A percentile compares a stretch with the other conserved stretches of the same genome.
Conservation (phyloP, 2,797 vertebrate species). For the Atherinosoma microstoma region DNA sequence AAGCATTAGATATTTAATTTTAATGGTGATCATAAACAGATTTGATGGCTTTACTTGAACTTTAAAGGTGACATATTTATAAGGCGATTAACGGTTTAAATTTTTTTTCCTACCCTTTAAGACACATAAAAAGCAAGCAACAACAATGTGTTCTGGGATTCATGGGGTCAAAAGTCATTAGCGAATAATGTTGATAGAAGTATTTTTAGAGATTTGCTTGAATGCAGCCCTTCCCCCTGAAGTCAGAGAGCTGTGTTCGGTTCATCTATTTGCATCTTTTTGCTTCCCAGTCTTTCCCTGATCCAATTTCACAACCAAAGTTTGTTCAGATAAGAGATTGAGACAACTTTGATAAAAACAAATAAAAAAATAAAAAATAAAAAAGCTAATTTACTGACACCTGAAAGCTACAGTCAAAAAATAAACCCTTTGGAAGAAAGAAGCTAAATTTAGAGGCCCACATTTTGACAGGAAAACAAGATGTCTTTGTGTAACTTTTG, state of each 20-base stretch:
- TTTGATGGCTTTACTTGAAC: conserved; percentile 11
- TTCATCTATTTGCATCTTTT: conserved; percentile 9
- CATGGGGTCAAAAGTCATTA: background rate
- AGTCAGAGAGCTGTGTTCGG: background rate
- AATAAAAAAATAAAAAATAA: background rate
- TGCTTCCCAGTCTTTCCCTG: conserved; percentile 4
- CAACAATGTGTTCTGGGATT: background rate
- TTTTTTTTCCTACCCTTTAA: too few species aligned
- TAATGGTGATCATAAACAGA: background rate
- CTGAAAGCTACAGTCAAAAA: conserved; percentile 27
- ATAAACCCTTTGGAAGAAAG: background rate
- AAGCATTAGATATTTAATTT: background rate
- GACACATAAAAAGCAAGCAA: background rate
- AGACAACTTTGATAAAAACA: conserved; percentile 9
- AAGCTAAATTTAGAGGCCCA: conserved; percentile 52
- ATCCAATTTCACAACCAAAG: conserved; percentile 10
- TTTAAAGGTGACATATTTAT: background rate
- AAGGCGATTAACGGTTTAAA: background rate
- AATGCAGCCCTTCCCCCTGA: conserved; percentile 1
- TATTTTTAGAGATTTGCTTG: conserved; percentile 5
- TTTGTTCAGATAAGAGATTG: conserved; percentile 6
- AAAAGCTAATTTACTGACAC: conserved; percentile 4
- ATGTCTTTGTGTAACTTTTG: conserved; percentile 9
- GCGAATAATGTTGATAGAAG: background rate
- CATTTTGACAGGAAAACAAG: conserved; percentile 24